Percentiles rank a stretch among this genome's conserved stretches.
Conservation (phyloP, 1,140 invertebrate genomes). For the Drosophila lacertosa region DNA sequence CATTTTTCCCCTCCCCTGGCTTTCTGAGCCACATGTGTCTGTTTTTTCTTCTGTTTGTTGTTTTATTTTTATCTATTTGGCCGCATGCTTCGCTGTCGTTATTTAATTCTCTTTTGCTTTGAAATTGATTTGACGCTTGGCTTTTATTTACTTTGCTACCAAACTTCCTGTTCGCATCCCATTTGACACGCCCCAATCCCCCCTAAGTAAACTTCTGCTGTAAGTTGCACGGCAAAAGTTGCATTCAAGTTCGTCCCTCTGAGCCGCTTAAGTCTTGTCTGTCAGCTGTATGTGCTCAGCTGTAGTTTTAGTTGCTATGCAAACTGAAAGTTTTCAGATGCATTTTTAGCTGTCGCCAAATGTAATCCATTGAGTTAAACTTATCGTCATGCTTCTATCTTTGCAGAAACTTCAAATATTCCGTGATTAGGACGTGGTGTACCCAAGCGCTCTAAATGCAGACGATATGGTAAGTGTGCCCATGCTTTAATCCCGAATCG, state of each 20-base stretch:
- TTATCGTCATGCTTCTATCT: constrained; percentile 15
- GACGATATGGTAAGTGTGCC: constrained; percentile 82
- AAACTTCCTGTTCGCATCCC: constrained; percentile 21
- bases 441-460: constrained; percentile 83
- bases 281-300: no score
- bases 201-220: constrained; percentile 18
- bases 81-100: constrained; percentile 65
- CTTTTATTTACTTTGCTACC: constrained; percentile 34
- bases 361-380: constrained; percentile 13
- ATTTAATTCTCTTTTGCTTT: constrained; percentile 58
- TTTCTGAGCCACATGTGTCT: constrained; percentile 18
- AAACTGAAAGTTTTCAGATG: constrained; percentile 20
- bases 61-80: constrained; percentile 75
- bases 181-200: constrained; percentile 42
- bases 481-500: neutral
- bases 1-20: neutral
- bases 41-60: neutral
- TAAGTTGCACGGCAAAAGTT: constrained; percentile 25
- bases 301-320: constrained; percentile 26
- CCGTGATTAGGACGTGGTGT: constrained; percentile 84
- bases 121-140: constrained; percentile 66
- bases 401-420: constrained; percentile 73
- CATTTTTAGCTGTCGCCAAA: constrained; percentile 8
- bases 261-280: constrained; percentile 44
- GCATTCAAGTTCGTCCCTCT: constrained; percentile 52